phyloP scores from a whole-genome alignment of 2,888 invertebrate species.

The Gibbula magus region DNA sequence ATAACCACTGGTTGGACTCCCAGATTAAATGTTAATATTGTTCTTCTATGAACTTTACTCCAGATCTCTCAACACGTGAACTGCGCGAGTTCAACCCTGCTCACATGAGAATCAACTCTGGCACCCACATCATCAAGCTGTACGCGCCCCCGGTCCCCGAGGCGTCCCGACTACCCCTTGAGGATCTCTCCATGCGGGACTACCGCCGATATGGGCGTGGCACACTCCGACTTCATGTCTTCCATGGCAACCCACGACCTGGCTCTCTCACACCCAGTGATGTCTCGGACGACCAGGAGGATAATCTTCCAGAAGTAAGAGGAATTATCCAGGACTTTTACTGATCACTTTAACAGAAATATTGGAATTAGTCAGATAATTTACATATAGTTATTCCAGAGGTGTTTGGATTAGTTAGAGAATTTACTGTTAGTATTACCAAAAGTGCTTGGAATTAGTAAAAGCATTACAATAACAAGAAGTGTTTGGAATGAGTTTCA shows the following conservation, averaged over 20 bases:
- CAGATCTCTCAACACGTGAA: constrained; percentile 54
- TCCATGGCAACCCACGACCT: constrained; percentile 68
- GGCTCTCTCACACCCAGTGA: constrained; percentile 73
- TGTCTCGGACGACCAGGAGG: constrained; percentile 67
- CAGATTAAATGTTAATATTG: no score
- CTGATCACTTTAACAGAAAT: no score
- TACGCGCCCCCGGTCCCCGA: constrained; percentile 69
- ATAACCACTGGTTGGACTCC: no score
- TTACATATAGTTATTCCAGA: no score
- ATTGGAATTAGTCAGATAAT: no score
- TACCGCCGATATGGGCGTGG: constrained; percentile 66
- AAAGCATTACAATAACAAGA: no score
- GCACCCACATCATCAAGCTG: constrained; percentile 66
- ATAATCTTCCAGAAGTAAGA: constrained; percentile 64
- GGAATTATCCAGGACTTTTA: no score
- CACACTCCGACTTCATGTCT: constrained; percentile 65
- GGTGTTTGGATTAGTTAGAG: no score
- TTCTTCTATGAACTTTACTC: not conserved
- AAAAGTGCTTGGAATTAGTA: no score
- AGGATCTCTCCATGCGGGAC: constrained; percentile 49
- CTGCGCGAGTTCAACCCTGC: constrained; percentile 59
- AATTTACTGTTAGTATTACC: no score
- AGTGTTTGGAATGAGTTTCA: no score
- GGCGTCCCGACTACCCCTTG: constrained; percentile 58
- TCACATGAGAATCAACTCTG: constrained; percentile 63